Evolutionary conservation across 2,888 invertebrate genomes (phyloP), one percentile per base, ranked within the genome.

Genomic region (Noctuana brunneofusca): DNA sequence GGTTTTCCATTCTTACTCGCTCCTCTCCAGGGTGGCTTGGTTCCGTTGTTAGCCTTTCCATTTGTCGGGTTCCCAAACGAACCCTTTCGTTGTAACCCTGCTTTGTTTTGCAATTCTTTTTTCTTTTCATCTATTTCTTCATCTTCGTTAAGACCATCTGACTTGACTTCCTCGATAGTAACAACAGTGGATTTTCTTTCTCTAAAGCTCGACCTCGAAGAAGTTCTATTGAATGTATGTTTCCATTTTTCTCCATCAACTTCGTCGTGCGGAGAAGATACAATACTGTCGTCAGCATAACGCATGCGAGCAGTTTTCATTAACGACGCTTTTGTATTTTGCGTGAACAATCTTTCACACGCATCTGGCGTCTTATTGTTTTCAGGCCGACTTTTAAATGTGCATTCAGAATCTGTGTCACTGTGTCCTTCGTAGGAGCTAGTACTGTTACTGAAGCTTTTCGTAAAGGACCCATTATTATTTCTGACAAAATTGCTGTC

Each of bases 371-470:
- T 68, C 74, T 86, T 89, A 14, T 63, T 63, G 53, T 77, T 79
- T 38, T 89, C 89, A 11, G 75, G 60, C 18, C 85, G 77, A 41
- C 79, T 81, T 73, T 84, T 90, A 32, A 78, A 82, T 20, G 84
- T 93, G 66, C 92, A 93, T 66, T 94, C 87, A 2, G 94, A 94
- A 80, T 94, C 94, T 48, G 94, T 94, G 71, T 94, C 94, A 71
- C 94, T 94, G 71, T 93, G 94, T 35, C 93, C 93, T 65, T 94
- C 94, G 69, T 94, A 94, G 5, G 93, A 94, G 70, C 94, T 94
- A 8, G 93, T 93, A 71, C 94, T 94, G 69, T 94, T 93, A 63
- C 93, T 91, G 70, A 92, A 93, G 69, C 91, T 86, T 71, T 93
- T 93, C 0, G 78, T 81, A 63, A 81, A 83, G 9, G 77, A 72